Evolutionary conservation across 2,888 invertebrate genomes (phyloP).

Genomic region (Pseudoips prasinana): DNA sequence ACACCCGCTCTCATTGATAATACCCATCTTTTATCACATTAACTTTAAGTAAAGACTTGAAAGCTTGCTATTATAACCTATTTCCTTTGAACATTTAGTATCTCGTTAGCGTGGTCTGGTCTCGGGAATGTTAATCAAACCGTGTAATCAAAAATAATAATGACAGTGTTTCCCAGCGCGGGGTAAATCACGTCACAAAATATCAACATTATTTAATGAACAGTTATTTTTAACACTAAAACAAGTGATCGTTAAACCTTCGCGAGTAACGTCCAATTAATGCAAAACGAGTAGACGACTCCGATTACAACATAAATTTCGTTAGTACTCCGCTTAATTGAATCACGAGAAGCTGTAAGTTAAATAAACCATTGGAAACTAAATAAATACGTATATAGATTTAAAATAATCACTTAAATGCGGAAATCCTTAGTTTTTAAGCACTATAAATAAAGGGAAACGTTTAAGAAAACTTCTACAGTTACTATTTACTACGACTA

Average conservation of each 20-base stretch:
- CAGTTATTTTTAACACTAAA: conserved; percentile 39
- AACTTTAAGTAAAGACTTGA: conserved; percentile 3
- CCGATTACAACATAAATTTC: conserved; percentile 59
- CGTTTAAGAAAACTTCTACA: too few species aligned
- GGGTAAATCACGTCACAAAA: conserved; percentile 5
- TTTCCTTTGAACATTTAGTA: too few species aligned
- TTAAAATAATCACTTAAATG: conserved; percentile 12
- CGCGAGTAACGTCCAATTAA: conserved; percentile 57
- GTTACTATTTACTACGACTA: too few species aligned
- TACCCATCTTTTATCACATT: conserved; percentile 5
- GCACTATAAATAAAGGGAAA: too few species aligned
- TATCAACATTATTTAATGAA: conserved; percentile 26
- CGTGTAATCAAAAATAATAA: conserved; percentile 8
- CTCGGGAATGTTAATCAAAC: background rate
- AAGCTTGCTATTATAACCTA: background rate
- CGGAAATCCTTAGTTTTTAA: background rate
- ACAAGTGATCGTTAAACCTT: conserved; percentile 52
- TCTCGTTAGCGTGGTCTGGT: too few species aligned
- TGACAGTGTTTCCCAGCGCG: background rate
- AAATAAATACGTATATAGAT: conserved; percentile 27
- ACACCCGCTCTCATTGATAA: conserved; percentile 7
- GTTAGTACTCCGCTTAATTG: conserved; percentile 51
- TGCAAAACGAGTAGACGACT: conserved; percentile 55
- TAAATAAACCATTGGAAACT: conserved; percentile 39
- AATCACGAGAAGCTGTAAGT: conserved; percentile 44